phyloP scores from a whole-genome alignment of 2,113 vertebrate species.

The Colius striatus region DNA sequence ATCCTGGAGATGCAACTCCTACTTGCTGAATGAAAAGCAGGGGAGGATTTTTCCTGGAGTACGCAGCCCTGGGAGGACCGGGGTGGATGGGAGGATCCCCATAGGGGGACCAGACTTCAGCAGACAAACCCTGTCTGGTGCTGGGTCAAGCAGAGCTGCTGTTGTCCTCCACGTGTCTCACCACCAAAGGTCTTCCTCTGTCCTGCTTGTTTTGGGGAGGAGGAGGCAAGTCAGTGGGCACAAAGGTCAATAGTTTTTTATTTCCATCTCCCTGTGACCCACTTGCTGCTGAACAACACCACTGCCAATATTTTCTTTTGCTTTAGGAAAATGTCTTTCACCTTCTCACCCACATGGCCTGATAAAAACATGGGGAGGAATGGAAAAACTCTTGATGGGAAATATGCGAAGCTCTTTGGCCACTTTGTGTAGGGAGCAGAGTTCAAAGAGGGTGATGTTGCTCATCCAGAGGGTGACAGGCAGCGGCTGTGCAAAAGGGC shows the following conservation, averaged over 20 bases:
- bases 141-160: neutral
- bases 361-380: neutral
- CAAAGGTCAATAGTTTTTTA: neutral
- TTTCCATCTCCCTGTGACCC: neutral
- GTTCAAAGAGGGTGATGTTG: neutral
- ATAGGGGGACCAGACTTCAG: accelerated
- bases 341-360: neutral
- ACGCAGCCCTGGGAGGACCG: too few species aligned
- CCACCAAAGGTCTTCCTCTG: neutral
- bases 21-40: neutral
- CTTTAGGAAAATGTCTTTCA: conserved; percentile 10
- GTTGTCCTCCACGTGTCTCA: neutral
- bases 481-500: neutral
- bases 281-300: neutral
- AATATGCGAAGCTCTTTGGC: conserved; percentile 21
- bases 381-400: neutral
- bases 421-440: neutral
- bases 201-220: neutral
- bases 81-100: accelerated
- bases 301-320: neutral
- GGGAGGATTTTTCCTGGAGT: neutral
- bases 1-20: too few species aligned
- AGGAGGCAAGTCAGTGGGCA: neutral
- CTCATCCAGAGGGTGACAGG: neutral
- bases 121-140: neutral